phyloP scores from a whole-genome alignment of 2,888 invertebrate species.

The Linnaemya tessellans region DNA sequence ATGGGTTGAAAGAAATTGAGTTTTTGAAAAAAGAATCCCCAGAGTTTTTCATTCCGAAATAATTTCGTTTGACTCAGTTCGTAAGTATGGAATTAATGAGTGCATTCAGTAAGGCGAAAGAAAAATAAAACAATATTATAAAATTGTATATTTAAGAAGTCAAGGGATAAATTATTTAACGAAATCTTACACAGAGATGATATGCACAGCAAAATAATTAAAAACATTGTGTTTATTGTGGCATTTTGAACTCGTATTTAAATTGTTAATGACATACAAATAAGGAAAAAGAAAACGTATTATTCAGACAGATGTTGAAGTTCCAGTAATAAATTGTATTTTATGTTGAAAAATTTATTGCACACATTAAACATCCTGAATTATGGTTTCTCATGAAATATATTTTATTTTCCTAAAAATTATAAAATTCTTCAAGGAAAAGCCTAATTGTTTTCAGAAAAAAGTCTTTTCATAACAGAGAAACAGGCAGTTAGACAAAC shows the following conservation, averaged over 20 bases:
- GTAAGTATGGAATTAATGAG: constrained; percentile 40
- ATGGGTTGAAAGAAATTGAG: constrained; percentile 63
- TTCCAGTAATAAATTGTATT: constrained; percentile 1
- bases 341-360: neutral
- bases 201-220: constrained; percentile 35
- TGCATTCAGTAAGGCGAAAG: neutral
- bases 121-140: neutral
- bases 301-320: neutral
- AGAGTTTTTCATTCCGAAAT: neutral
- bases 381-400: neutral
- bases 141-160: constrained; percentile 26
- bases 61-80: constrained; percentile 14
- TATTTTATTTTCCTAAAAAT: neutral
- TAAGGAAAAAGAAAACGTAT: neutral
- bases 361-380: neutral
- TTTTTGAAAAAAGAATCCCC: neutral
- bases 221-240: constrained; percentile 27
- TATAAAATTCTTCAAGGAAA: neutral
- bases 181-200: constrained; percentile 13
- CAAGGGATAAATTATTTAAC: constrained; percentile 25
- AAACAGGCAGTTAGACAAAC: too few species aligned
- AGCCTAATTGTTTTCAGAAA: too few species aligned
- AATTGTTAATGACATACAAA: constrained; percentile 21
- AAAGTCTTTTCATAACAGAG: too few species aligned
- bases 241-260: neutral